Evolutionary conservation across 2,113 vertebrate species (phyloP), one percentile per base, ranked within the genome.

Genomic region (Ibidorhyncha struthersii): DNA sequence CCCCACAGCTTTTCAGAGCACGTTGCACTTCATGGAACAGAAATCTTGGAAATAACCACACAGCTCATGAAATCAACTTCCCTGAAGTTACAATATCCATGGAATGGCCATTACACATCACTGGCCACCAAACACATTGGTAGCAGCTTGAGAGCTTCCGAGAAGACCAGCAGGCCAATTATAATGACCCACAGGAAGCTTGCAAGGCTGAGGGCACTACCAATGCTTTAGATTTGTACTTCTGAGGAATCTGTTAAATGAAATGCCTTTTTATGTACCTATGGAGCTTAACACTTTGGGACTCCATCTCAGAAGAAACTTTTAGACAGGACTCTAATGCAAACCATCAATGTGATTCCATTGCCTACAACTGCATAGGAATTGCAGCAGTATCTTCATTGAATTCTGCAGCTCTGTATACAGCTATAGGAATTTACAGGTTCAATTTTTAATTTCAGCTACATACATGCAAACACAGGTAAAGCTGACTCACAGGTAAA

Each of bases 31-130:
- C 22, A 77, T 77, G 27, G 45, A 94, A 83, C 14, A 72, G 84
- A 89, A 80, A 78, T 32, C 21, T 36, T 77, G 55, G 40, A 96
- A 95, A 83, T 58, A 91, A 91, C 62, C 34, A 36, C 50, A 62
- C 3, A 69, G 49, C 27, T 62, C n/a, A 59, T 71, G 73, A 91
- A 94, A 85, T 63, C 38, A 11, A 59, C 23, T 63, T 74, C 36
- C 0, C 0, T 38, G 10, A 82, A 76, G 38, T 69, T 73, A 41
- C 10, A 59, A 41, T 63, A 55, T 14, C 26, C 34, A 55, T 0
- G 0, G 22, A 41, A 82, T 22, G 38, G 32, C 17, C 22, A n/a
- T 50, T 72, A 32, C 15, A 18, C 18, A 8, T 18, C n/a, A 26
- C 10, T 74, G 45, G 20, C 26, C 55, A 66, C 27, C 36, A 53